Base-by-base conservation (phyloP, 1,140 invertebrate species). In the Anadara kagoshimensis region DNA sequence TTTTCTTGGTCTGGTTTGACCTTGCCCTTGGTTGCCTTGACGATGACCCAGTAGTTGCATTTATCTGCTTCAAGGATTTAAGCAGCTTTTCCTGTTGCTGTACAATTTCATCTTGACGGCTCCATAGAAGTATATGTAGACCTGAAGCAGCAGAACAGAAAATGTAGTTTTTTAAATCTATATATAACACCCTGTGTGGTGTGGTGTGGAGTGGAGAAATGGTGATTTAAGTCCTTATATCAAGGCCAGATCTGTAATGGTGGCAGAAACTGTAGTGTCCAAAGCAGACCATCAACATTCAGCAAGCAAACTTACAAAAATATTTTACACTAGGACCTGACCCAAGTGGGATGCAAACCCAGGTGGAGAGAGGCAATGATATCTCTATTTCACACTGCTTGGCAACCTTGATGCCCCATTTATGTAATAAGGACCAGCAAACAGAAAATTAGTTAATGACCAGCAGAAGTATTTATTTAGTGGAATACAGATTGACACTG, bases 111-210 rank as follows among this genome's bases (percentile, higher is more conserved):
- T 76, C 73, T 22, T 73, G 74, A 47, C 74, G 66, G 5, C 47
- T 76, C 79, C 79, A 81, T 24, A 78, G 49, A 41, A 81, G 45
- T 18, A 78, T 59, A 47, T 74, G 69, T 1, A 76, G 20, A 62
- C 79, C 79, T 80, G 51, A 10, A 65, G 29, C 29, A 36, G 7
- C 7, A 36, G 29, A 36, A 51, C 20, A 66, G 44, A 41, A 49
- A 43, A 36, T 1, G 1, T 29, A 7, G 5, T 44, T 20, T 36
- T 11, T 57, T 47, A 12, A 65, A 49, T 43, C 1, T 16, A 43
- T 18, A 10, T 16, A 63, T 36, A 49, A 44, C 8, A 22, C 14
- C 4, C 1, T 3, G 18, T n/a, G 20, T 68, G 45, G 45, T 10
- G 16, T 36, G 7, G 11, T 12, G 4, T 2, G n/a, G 3, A n/a